Base-by-base conservation (phyloP, 2,888 invertebrate genomes). In the Drosophila anomalata region DNA sequence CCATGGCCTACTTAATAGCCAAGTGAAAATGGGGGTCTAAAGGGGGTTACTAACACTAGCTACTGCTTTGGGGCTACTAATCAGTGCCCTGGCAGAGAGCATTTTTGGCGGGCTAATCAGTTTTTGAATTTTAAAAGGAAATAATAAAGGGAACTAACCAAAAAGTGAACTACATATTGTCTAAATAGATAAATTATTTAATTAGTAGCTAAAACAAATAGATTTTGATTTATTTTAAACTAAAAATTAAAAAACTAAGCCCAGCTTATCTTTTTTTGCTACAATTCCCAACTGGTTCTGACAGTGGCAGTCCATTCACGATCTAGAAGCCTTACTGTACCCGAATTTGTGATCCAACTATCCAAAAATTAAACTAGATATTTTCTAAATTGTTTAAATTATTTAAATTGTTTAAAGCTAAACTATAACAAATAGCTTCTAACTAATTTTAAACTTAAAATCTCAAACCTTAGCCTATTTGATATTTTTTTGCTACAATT, bases 1-100 rank as follows among this genome's bases (percentile, higher is more conserved):
- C 20, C 56, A 52, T 79, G 81, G 86, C 86, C 81, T 86, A 81
- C 73, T 86, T 79, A 68, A 59, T 51, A 55, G 61, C 86, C 73
- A 59, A 59, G 61, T 75, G 52, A 46, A 47, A 59, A 69, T 48
- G 36, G 33, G 33, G 48, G 12, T 17, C n/a, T 36, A 46, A 17
- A 17, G 12, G 41, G 33, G 39, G 47, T 26, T 26, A 7, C 26
- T 2, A 26, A 7, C 7, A 26, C 4, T 8, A 3, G 29, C 29
- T 9, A 9, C 29, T 2, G 9, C 29, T 29, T 26, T 36, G 41
- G 11, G 33, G 31, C 14, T 12, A 55, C 48, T 62, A 62, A 62
- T 62, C 61, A 62, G 48, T 48, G 31, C 48, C 17, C 24, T 12
- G 31, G 9, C n/a, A 48, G 24, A 48, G 24, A 41, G 60, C 48